Percentiles rank a stretch among this genome's conserved stretches.
Evolutionary conservation across 2,888 invertebrate genomes (phyloP).

Genomic region (Carcina quercana): DNA sequence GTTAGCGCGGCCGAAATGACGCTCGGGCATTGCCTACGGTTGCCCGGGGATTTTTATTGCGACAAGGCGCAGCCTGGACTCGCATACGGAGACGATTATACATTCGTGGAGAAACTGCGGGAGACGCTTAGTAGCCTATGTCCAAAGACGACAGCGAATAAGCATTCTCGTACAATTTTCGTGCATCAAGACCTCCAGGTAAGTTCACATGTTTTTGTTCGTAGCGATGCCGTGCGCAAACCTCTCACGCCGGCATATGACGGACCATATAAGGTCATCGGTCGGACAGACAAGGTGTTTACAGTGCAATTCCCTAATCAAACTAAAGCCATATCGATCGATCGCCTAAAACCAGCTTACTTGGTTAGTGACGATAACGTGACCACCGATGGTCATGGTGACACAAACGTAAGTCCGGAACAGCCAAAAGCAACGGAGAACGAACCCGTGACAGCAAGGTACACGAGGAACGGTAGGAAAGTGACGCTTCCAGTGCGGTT

Average conservation of each 20-base stretch:
- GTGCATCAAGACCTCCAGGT: not conserved
- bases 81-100: not conserved
- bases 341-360: not conserved
- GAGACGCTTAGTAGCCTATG: not conserved
- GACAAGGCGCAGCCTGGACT: not conserved
- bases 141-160: not conserved
- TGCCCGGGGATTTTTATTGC: slow-evolving; percentile 14
- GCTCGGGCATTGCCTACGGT: slow-evolving; percentile 12
- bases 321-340: not conserved
- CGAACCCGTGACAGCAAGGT: too few relatives aligned
- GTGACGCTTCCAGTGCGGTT: too few relatives aligned
- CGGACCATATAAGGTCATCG: not conserved
- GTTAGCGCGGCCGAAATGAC: slow-evolving; percentile 13
- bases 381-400: too few relatives aligned
- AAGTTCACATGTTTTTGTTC: not conserved
- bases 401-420: too few relatives aligned
- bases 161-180: not conserved
- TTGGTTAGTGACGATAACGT: not conserved
- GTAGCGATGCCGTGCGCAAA: not conserved
- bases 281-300: not conserved
- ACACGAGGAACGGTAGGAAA: too few relatives aligned
- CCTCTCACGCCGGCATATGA: not conserved
- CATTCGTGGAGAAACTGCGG: slow-evolving; percentile 1
- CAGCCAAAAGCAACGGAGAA: too few relatives aligned
- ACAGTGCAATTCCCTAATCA: not conserved